A percentile compares a stretch with the other conserved stretches of the same genome.
Evolutionary conservation across 2,797 vertebrate genomes (phyloP).

Genomic region (Acomys russatus): DNA sequence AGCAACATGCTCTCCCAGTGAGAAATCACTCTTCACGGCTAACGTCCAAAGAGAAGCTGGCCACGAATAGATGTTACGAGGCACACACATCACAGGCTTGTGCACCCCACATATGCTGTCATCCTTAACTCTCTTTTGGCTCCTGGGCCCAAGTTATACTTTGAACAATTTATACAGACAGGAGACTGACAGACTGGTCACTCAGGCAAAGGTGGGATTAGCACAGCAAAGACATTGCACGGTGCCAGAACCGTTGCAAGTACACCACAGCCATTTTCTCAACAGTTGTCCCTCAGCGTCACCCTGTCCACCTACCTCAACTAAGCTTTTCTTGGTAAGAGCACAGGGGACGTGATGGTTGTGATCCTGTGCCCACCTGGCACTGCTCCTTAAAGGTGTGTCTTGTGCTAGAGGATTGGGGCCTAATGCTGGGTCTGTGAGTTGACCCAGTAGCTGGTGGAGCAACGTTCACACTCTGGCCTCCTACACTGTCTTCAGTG

Average conservation of each 20-base stretch:
- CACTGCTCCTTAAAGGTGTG: background rate
- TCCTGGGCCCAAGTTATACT: background rate
- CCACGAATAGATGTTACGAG: background rate
- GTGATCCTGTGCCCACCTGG: background rate
- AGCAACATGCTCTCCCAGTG: background rate
- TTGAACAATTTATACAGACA: background rate
- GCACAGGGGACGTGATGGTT: background rate
- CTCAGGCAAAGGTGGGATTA: background rate
- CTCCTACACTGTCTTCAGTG: background rate
- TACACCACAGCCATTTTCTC: too few relatives aligned
- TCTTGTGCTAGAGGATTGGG: background rate
- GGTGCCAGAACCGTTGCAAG: background rate
- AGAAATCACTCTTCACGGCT: background rate
- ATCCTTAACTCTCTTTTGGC: background rate
- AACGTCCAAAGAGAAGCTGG: too few relatives aligned
- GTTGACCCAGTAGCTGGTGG: background rate
- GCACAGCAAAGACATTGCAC: background rate
- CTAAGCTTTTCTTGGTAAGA: background rate
- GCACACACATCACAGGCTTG: background rate
- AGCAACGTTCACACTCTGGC: background rate
- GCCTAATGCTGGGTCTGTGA: background rate
- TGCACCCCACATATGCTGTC: background rate
- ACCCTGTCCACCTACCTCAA: background rate
- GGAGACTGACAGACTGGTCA: background rate
- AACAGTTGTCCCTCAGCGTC: background rate